These are phyloP conservation scores for Siphlonurus alternatus DNA, from an alignment of 2,888 invertebrate genomes.

Conservation along the genomic window DNA sequence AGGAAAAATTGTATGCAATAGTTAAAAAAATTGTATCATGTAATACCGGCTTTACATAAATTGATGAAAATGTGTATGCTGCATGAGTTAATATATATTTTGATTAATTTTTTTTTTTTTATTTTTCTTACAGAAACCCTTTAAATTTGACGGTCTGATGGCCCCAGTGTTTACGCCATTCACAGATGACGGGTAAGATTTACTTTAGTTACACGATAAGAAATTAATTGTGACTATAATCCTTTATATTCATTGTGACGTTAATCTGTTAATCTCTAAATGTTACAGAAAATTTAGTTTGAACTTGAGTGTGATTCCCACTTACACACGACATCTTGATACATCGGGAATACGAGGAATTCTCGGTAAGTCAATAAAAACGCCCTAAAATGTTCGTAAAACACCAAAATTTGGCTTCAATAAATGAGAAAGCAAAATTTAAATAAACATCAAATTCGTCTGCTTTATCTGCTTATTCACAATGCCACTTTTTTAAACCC, in stretches of 20 bases:
- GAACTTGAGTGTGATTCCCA: constrained; percentile 35
- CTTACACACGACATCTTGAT: constrained; percentile 46
- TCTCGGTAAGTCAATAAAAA: constrained; percentile 45
- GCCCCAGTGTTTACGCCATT: constrained; percentile 57
- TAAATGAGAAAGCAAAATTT: too few species aligned
- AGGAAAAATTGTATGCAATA: too few species aligned
- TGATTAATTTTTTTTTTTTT: background rate
- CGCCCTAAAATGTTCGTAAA: too few species aligned
- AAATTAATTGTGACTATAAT: constrained; percentile 17
- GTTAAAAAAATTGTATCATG: too few species aligned
- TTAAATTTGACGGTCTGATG: constrained; percentile 39
- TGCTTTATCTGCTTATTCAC: too few species aligned
- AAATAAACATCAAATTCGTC: too few species aligned
- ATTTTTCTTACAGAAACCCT: constrained; percentile 1
- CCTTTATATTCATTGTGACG: constrained; percentile 14
- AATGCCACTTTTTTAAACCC: too few species aligned
- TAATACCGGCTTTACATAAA: too few species aligned
- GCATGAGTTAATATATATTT: too few species aligned
- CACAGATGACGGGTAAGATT: constrained; percentile 34
- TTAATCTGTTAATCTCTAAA: too few species aligned
- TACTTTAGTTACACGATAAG: constrained; percentile 2
- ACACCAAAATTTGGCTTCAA: too few species aligned
- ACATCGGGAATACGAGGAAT: constrained; percentile 44
- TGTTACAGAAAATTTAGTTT: constrained; percentile 24
- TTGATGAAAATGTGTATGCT: too few species aligned